These are phyloP conservation scores for Agrochola lota DNA, from an alignment of 2,888 invertebrate species.

Conservation along the genomic window DNA sequence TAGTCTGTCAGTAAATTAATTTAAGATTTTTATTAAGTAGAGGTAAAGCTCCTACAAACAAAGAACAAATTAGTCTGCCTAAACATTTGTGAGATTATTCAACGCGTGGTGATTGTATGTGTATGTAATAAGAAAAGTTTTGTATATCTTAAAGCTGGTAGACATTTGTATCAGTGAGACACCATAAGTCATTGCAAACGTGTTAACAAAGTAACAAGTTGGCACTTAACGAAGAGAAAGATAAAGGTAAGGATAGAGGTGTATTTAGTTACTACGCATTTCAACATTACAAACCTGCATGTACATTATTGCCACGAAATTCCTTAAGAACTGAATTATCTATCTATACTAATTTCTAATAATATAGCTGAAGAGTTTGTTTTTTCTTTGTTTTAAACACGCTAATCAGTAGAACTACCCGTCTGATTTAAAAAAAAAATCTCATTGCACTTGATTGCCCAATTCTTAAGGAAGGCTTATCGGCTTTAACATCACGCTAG, in stretches of 20 bases:
- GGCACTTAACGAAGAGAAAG: background rate
- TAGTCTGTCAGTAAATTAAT: too few species aligned
- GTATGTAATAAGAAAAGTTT: constrained; percentile 27
- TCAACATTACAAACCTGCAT: background rate
- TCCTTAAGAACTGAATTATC: background rate
- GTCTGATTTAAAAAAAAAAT: too few species aligned
- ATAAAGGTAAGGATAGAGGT: constrained; percentile 7
- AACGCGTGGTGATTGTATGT: background rate
- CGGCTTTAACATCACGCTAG: too few species aligned
- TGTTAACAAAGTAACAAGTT: constrained; percentile 17
- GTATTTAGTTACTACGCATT: background rate
- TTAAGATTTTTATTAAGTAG: background rate
- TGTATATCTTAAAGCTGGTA: constrained; percentile 16
- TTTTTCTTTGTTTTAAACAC: too few species aligned
- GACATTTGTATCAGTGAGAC: constrained; percentile 1
- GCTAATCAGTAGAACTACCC: too few species aligned
- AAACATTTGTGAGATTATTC: background rate
- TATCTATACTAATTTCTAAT: too few species aligned
- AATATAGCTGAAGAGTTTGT: too few species aligned
- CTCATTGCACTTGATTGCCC: too few species aligned
- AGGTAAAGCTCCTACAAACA: background rate
- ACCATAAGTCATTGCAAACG: constrained; percentile 11
- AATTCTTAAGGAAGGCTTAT: too few species aligned
- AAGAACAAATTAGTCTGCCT: background rate
- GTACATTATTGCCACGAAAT: background rate